Evolutionary conservation across 2,888 invertebrate species (phyloP), one percentile per base, ranked within the genome.

Genomic region (Phyto melanocephala): DNA sequence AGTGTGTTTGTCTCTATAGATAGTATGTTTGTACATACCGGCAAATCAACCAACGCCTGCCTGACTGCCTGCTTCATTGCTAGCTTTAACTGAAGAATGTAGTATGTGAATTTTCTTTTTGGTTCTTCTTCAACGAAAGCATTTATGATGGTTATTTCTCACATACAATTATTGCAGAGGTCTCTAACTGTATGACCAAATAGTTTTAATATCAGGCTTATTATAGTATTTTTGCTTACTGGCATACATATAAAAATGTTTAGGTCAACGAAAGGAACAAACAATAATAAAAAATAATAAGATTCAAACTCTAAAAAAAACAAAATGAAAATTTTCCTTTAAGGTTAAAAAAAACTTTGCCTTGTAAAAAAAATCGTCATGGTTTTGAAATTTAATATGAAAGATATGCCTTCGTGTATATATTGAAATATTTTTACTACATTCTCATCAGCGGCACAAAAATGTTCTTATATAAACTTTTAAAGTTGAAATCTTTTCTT

Each of bases 21-120:
- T n/a, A n/a, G n/a, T 28, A 28, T 5, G 28, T 28, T 3, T 6
- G 65, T 54, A 68, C 58, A 77, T 60, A 81, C 60, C 65, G 52
- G 76, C 76, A 72, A 77, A 72, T 71, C 45, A 77, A 78, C 77
- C 68, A 81, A 81, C 77, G 77, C 77, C 77, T 80, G 79, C 15
- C 42, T 62, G 77, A 72, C 77, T 80, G 79, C 15, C 42, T 62
- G 56, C 10, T 50, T 60, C 24, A 37, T 47, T 67, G 47, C 28
- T 28, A 5, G 47, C 28, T 67, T 13, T 56, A 75, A 65, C 24
- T 45, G 65, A 67, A 52, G 15, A 35, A 15, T 37, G 42, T 24
- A n/a, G n/a, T 56, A 28, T 37, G 52, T 35, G 40, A 65, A 60
- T 54, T 72, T 81, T 68, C 54, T 71, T 24, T 50, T 22, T 68